Conservation (phyloP, 2,888 invertebrate genomes). For the Drosophila prostipennis region DNA sequence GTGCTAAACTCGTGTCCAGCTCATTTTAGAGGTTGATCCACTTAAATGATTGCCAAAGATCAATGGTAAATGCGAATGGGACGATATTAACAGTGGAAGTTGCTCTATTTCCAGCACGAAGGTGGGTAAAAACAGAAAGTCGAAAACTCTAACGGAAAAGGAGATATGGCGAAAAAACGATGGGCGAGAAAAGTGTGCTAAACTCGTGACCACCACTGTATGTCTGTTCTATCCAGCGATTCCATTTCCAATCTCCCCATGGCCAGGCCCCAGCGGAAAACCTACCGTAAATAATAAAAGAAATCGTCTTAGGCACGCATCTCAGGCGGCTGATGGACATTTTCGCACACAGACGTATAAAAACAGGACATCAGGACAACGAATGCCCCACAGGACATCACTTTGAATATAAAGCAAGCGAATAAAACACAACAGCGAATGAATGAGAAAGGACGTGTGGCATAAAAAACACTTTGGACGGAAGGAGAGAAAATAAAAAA, state of each 20-base stretch:
- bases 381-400: constrained; percentile 70
- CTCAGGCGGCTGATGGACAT: constrained; percentile 71
- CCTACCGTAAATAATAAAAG: constrained; percentile 77
- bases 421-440: constrained; percentile 68
- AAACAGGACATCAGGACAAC: constrained; percentile 43
- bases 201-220: no score
- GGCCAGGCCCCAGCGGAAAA: constrained; percentile 16
- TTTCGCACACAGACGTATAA: constrained; percentile 25
- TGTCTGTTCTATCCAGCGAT: constrained; percentile 55
- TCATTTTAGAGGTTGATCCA: no score
- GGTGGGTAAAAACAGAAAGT: no score
- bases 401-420: constrained; percentile 80
- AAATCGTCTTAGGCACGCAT: constrained; percentile 81
- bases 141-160: no score
- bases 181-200: no score
- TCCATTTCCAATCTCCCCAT: constrained; percentile 55
- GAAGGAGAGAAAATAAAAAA: constrained; percentile 66
- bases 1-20: no score
- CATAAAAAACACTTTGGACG: constrained; percentile 70
- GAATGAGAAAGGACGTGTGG: constrained; percentile 67
- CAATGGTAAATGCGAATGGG: no score
- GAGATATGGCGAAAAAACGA: no score
- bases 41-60: no score
- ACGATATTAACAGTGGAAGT: no score
- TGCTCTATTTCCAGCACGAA: no score